Evolutionary conservation across 2,888 invertebrate genomes (phyloP).

Genomic region (Drosophila kambysellisi): DNA sequence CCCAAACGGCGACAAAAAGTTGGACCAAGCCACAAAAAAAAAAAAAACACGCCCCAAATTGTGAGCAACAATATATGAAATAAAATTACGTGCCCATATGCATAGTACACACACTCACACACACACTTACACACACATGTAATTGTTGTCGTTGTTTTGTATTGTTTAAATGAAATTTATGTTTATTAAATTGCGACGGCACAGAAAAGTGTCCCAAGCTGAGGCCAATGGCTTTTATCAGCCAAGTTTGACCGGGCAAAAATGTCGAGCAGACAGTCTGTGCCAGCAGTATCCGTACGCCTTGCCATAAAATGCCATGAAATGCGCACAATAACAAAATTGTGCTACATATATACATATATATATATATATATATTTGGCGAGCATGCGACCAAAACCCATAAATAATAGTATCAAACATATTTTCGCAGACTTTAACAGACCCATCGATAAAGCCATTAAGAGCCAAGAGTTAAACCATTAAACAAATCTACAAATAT

Average conservation of each 20-base stretch:
- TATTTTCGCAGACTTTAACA: background rate
- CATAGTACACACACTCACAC: slow-evolving; percentile 24
- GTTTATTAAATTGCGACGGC: slow-evolving; percentile 72
- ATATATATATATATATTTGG: background rate
- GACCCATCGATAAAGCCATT: slow-evolving; percentile 9
- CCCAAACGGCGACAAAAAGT: slow-evolving; percentile 59
- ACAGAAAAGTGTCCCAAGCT: slow-evolving; percentile 38
- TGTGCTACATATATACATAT: background rate
- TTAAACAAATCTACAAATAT: background rate
- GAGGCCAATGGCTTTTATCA: slow-evolving; percentile 55
- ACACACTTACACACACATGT: slow-evolving; percentile 30
- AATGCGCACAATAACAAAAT: background rate
- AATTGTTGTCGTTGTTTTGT: slow-evolving; percentile 43
- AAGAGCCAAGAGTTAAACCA: background rate
- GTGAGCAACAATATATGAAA: slow-evolving; percentile 57
- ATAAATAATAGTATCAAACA: background rate
- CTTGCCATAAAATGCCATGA: slow-evolving; percentile 5
- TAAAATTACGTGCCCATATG: slow-evolving; percentile 63
- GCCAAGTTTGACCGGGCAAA: slow-evolving; percentile 14
- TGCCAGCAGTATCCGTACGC: slow-evolving; percentile 8
- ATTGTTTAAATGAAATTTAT: slow-evolving; percentile 72
- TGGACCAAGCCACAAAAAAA: slow-evolving; percentile 23
- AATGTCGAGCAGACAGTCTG: slow-evolving; percentile 14
- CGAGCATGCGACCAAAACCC: slow-evolving; percentile 2
- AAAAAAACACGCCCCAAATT: slow-evolving; percentile 37